phyloP scores from a whole-genome alignment of 2,113 vertebrate genomes.

The Melanostigma gelatinosum region DNA sequence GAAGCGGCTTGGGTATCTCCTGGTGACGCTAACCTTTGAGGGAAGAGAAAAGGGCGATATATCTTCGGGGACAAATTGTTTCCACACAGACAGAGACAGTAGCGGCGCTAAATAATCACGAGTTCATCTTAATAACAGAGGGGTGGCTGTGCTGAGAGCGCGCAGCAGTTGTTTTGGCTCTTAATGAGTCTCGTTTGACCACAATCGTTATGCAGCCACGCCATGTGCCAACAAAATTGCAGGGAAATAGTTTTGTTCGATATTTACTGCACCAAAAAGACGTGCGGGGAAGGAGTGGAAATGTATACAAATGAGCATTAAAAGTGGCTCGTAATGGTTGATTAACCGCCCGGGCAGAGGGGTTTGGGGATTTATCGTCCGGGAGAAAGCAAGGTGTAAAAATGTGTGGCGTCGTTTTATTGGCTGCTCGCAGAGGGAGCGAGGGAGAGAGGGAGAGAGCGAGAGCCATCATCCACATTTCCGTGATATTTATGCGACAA shows the following conservation, averaged over 20 bases:
- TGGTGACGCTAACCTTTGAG: slow-evolving; percentile 24
- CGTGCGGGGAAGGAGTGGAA: not conserved
- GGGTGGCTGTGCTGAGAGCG: not conserved
- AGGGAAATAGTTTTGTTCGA: not conserved
- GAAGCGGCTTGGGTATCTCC: slow-evolving; percentile 21
- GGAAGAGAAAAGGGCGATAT: slow-evolving; percentile 23
- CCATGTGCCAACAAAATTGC: not conserved
- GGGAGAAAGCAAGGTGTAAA: slow-evolving; percentile 6
- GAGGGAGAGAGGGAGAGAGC: not conserved
- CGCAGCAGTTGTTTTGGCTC: slow-evolving; percentile 7
- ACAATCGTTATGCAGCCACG: slow-evolving; percentile 6
- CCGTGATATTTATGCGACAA: not conserved
- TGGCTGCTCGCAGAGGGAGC: not conserved
- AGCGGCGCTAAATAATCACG: slow-evolving; percentile 44
- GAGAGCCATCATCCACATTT: not conserved
- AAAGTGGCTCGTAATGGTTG: slow-evolving; percentile 3
- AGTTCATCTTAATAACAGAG: slow-evolving; percentile 58
- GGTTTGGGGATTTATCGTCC: not conserved
- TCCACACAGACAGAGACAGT: slow-evolving; percentile 9
- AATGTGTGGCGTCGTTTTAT: slow-evolving; percentile 15
- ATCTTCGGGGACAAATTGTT: slow-evolving; percentile 26
- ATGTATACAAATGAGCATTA: slow-evolving; percentile 4
- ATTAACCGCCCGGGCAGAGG: not conserved
- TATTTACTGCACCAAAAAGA: slow-evolving; percentile 10
- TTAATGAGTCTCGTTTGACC: slow-evolving; percentile 36